A percentile compares a stretch with the other conserved stretches of the same genome.
Conservation (phyloP, 2,888 invertebrate species). For the Corythucha ciliata region DNA sequence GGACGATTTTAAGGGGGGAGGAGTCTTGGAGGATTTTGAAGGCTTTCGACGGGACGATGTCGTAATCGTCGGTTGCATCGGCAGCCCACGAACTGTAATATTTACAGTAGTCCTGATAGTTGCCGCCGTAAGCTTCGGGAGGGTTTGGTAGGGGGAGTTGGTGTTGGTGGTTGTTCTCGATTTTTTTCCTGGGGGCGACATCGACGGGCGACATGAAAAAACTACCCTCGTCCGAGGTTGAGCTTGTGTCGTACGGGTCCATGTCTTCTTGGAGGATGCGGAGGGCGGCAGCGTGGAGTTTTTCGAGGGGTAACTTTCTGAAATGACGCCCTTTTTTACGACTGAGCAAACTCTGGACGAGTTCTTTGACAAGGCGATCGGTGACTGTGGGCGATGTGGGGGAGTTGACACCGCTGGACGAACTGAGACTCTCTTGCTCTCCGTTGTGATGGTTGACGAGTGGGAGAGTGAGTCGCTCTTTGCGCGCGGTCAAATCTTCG, state of each 20-base stretch:
- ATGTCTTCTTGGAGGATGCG: slow-evolving; percentile 50
- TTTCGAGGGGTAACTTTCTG: slow-evolving; percentile 48
- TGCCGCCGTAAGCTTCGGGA: slow-evolving; percentile 44
- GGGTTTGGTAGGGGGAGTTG: no score
- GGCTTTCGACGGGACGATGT: slow-evolving; percentile 50
- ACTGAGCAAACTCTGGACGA: slow-evolving; percentile 50
- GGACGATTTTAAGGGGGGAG: slow-evolving; percentile 44
- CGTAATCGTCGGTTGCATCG: slow-evolving; percentile 40
- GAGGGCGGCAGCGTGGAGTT: slow-evolving; percentile 50
- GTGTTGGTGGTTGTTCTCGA: slow-evolving; percentile 31
- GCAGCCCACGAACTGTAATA: slow-evolving; percentile 50
- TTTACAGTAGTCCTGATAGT: slow-evolving; percentile 46
- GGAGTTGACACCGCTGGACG: slow-evolving; percentile 48
- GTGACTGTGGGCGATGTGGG: slow-evolving; percentile 44
- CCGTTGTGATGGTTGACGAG: slow-evolving; percentile 42
- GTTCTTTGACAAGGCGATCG: slow-evolving; percentile 50
- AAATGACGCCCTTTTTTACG: slow-evolving; percentile 48
- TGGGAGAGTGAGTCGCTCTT: slow-evolving; percentile 48
- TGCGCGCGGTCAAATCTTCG: slow-evolving; percentile 42
- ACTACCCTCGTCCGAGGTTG: slow-evolving; percentile 41
- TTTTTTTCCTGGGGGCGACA: slow-evolving; percentile 11
- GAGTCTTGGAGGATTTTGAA: slow-evolving; percentile 49
- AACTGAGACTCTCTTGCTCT: slow-evolving; percentile 46
- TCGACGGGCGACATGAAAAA: slow-evolving; percentile 26
- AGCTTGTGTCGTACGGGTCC: slow-evolving; percentile 44